phyloP scores from a whole-genome alignment of 2,888 invertebrate genomes.

The Linyphia triangularis region DNA sequence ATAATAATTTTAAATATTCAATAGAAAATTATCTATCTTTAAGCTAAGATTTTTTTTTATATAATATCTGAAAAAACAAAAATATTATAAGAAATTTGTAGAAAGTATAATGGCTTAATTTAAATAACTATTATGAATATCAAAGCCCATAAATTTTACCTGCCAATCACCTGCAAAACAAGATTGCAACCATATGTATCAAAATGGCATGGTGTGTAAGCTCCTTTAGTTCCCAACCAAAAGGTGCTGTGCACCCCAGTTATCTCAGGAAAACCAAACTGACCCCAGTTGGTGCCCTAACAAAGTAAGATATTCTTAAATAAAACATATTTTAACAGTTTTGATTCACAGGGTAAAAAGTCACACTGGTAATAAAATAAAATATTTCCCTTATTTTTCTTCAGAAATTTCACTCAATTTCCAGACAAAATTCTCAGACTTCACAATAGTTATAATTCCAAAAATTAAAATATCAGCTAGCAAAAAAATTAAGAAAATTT shows the following conservation, averaged over 20 bases:
- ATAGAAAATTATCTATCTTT: too few species aligned
- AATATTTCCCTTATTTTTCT: too few species aligned
- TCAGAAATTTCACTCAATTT: too few species aligned
- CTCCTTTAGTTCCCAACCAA: slow-evolving; percentile 83
- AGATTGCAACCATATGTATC: slow-evolving; percentile 97
- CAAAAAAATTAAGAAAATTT: too few species aligned
- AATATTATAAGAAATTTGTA: background rate
- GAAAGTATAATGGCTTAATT: background rate
- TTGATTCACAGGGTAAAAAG: too few species aligned
- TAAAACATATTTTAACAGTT: too few species aligned
- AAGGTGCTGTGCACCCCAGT: slow-evolving; percentile 78
- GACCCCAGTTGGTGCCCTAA: slow-evolving; percentile 61
- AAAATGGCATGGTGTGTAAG: slow-evolving; percentile 95
- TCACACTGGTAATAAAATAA: too few species aligned
- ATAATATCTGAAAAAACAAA: background rate
- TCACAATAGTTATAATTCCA: too few species aligned
- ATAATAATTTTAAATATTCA: too few species aligned
- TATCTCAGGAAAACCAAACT: slow-evolving; percentile 62
- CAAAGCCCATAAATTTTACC: too few species aligned
- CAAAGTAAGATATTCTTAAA: background rate
- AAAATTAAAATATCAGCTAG: too few species aligned
- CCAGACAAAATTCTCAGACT: too few species aligned
- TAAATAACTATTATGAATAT: background rate
- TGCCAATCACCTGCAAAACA: slow-evolving; percentile 92
- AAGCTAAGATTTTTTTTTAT: background rate